Evolutionary conservation across 2,113 vertebrate genomes (phyloP).

Genomic region (Gulo gulo): DNA sequence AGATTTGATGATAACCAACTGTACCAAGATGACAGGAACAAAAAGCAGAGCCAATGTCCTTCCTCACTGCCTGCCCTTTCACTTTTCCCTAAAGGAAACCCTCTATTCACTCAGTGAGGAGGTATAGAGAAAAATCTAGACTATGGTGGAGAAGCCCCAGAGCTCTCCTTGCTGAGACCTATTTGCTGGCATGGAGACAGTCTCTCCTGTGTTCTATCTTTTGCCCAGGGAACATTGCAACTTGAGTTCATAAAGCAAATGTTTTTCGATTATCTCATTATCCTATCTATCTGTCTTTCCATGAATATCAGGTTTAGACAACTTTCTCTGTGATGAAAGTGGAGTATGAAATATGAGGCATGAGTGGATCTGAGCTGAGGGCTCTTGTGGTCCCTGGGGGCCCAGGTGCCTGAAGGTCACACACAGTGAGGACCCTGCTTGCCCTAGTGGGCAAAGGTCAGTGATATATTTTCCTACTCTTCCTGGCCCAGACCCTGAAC

Average conservation of each 20-base stretch:
- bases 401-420: not conserved
- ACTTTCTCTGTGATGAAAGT: not conserved
- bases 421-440: not conserved
- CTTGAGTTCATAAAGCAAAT: not conserved
- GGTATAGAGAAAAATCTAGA: not conserved
- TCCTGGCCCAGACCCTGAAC: not conserved
- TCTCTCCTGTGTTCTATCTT: rapidly evolving
- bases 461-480: no score
- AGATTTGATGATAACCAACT: not conserved
- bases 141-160: not conserved
- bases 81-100: no score
- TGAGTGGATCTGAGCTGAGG: not conserved
- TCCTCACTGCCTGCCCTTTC: not conserved
- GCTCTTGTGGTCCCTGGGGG: not conserved
- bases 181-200: rapidly evolving
- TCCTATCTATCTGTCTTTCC: not conserved
- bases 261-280: rapidly evolving
- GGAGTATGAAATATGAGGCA: not conserved
- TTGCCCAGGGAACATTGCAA: rapidly evolving
- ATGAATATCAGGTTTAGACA: not conserved
- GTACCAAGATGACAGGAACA: not conserved
- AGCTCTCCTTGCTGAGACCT: not conserved
- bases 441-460: not conserved
- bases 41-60: not conserved
- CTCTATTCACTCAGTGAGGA: not conserved